A percentile compares a stretch with the other conserved stretches of the same genome.
These are phyloP conservation scores for Mesocentrotus franciscanus DNA, from an alignment of 53 echinoderm and acorn worm genomes.

Conservation along the genomic window DNA sequence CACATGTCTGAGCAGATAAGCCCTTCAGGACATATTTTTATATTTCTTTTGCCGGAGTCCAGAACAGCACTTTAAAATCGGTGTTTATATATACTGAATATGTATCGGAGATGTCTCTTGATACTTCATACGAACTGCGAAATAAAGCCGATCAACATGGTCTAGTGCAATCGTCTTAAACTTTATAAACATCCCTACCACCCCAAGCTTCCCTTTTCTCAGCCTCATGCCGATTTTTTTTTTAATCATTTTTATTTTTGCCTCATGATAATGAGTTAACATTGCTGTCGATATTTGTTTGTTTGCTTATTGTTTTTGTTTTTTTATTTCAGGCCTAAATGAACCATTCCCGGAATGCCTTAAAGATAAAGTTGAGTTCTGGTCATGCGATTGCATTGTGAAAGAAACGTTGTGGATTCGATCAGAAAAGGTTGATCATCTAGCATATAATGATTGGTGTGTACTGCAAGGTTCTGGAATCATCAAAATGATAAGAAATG, in stretches of 20 bases:
- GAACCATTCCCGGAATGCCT: too few species aligned
- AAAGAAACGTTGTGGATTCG: too few species aligned
- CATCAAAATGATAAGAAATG: too few species aligned
- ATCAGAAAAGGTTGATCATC: too few species aligned
- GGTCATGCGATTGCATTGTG: too few species aligned
- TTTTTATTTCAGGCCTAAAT: too few species aligned
- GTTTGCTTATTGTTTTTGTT: too few species aligned
- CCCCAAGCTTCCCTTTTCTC: background rate
- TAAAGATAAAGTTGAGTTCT: too few species aligned
- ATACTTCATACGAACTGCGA: background rate
- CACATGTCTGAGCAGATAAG: background rate
- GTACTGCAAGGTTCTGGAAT: too few species aligned
- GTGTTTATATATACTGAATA: background rate
- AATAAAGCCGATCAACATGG: background rate
- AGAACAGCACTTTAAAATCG: background rate
- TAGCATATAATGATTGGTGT: too few species aligned
- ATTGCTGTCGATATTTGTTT: too few species aligned
- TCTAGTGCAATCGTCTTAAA: background rate
- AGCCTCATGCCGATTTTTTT: background rate
- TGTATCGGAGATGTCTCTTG: background rate
- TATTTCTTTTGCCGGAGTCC: background rate
- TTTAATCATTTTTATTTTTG: background rate
- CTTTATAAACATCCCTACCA: background rate
- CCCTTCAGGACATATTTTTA: background rate
- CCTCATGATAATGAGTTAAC: background rate